Base-by-base conservation (phyloP, 92 coral and sea anemone species). In the Virgularia gustaviana region DNA sequence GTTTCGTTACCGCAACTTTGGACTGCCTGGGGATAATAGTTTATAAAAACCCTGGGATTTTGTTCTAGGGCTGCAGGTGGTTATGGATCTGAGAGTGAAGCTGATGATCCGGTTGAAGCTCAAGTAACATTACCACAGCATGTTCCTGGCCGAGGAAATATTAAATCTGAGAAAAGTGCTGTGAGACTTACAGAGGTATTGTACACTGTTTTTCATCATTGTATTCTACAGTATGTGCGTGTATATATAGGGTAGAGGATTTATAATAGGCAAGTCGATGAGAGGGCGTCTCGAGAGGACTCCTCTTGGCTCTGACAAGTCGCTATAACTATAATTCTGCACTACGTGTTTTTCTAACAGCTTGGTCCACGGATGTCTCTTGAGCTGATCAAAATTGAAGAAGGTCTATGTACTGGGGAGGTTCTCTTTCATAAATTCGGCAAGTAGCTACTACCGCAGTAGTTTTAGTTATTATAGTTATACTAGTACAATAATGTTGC, bases 51-150 rank as follows among this genome's bases (percentile, higher is more conserved):
- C n/a, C n/a, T n/a, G n/a, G n/a, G n/a, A n/a, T n/a, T 11, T 63
- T 6, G 27, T 58, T 63, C 55, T 44, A 91, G 97, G 55, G 89
- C 88, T 42, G 91, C 89, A 9, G 79, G 96, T 81, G 97, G 97
- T 57, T 91, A 91, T 88, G 97, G 97, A 3, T 91, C 97, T 27
- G 97, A 91, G 72, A 91, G 97, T 75, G 97, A 91, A 41, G 97
- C 89, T 25, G 97, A 91, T 59, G 97, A 86, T 11, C 76, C 91
- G 20, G 79, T 38, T 20, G 91, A 86, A 64, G 83, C 88, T 28
- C 80, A 81, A 1, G 87, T 91, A 20, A 88, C 86, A 0, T 73
- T 91, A 25, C 97, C 97, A 44, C 97, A 91, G 63, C 65, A 73
- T 66, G 71, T 91, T 8, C 97, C 89, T 1, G 97, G 97, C 37